phyloP scores from a whole-genome alignment of 64 coral and sea anemone genomes.

The Stichodactyla helianthus region DNA sequence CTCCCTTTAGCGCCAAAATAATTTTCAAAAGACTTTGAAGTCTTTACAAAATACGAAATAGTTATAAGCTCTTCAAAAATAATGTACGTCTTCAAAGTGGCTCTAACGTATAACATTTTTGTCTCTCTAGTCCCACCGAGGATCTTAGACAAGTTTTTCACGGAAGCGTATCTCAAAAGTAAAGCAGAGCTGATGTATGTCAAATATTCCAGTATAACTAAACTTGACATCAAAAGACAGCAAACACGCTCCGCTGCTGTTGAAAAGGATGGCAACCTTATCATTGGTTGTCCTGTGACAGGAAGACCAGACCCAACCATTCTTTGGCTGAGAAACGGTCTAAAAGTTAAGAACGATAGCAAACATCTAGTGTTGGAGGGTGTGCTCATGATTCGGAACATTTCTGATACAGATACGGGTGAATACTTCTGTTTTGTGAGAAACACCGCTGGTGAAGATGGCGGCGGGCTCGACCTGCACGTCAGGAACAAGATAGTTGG shows the following conservation, averaged over 20 bases:
- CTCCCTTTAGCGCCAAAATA: too few relatives aligned
- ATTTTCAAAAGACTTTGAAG: too few relatives aligned
- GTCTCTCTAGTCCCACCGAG: conserved; percentile 41
- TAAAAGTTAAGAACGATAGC: conserved; percentile 59
- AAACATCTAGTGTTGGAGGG: conserved; percentile 51
- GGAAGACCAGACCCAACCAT: conserved; percentile 64
- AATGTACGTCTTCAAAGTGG: too few relatives aligned
- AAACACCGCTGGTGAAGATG: conserved; percentile 57
- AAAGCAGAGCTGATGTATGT: conserved; percentile 11
- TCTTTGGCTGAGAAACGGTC: conserved; percentile 54
- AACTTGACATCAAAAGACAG: conserved; percentile 20
- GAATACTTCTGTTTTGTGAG: conserved; percentile 73
- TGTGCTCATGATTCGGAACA: conserved; percentile 56
- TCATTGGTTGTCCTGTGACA: conserved; percentile 59
- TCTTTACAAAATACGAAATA: too few relatives aligned
- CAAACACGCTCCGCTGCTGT: conserved; percentile 14
- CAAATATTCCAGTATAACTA: neutral
- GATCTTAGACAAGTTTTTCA: conserved; percentile 46
- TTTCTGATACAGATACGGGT: conserved; percentile 42
- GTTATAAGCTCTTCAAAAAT: too few relatives aligned
- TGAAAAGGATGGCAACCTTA: conserved; percentile 50
- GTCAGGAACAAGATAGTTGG: conserved; percentile 53
- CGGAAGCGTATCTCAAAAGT: conserved; percentile 2
- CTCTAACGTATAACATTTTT: neutral
- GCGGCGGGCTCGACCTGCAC: conserved; percentile 49